These are phyloP conservation scores for Channa striata DNA, from an alignment of 2,797 vertebrate genomes.

Conservation along the genomic window DNA sequence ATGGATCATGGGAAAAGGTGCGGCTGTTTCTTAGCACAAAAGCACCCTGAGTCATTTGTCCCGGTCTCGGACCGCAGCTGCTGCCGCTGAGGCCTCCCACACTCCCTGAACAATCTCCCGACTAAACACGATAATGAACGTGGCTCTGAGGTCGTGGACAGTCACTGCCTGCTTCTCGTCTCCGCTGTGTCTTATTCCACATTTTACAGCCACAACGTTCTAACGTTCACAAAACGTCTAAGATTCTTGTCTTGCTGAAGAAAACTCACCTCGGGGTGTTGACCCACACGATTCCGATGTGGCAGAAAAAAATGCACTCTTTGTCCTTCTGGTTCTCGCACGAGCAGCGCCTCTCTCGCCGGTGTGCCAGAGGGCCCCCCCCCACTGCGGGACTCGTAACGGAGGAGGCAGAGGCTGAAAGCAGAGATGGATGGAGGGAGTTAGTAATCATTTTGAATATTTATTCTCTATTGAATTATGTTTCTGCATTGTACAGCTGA, in stretches of 20 bases:
- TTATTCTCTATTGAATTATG: too few species aligned
- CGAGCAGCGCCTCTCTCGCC: constrained; percentile 83
- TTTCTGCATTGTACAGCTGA: not conserved
- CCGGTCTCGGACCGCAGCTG: constrained; percentile 2
- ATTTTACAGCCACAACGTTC: not conserved
- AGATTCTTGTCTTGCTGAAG: not conserved
- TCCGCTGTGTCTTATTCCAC: constrained; percentile 2
- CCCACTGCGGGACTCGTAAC: constrained; percentile 21
- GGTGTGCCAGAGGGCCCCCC: constrained; percentile 60
- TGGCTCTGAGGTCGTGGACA: not conserved
- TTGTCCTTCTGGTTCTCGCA: constrained; percentile 87
- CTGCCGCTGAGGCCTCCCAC: constrained; percentile 3
- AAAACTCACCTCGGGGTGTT: constrained; percentile 84
- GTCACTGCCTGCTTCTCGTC: not conserved
- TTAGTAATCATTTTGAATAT: not conserved
- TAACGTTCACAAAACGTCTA: not conserved
- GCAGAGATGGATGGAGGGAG: not conserved
- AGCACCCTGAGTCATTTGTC: not conserved
- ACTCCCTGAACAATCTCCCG: constrained; percentile 10
- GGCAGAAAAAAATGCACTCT: constrained; percentile 88
- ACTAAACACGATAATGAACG: not conserved
- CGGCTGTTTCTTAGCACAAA: too few species aligned
- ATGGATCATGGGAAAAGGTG: too few species aligned
- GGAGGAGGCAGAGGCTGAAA: constrained; percentile 33
- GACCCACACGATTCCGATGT: constrained; percentile 88